A percentile compares a stretch with the other conserved stretches of the same genome.
These are phyloP conservation scores for Polyergus mexicanus DNA, from an alignment of 1,140 invertebrate species.

Conservation along the genomic window DNA sequence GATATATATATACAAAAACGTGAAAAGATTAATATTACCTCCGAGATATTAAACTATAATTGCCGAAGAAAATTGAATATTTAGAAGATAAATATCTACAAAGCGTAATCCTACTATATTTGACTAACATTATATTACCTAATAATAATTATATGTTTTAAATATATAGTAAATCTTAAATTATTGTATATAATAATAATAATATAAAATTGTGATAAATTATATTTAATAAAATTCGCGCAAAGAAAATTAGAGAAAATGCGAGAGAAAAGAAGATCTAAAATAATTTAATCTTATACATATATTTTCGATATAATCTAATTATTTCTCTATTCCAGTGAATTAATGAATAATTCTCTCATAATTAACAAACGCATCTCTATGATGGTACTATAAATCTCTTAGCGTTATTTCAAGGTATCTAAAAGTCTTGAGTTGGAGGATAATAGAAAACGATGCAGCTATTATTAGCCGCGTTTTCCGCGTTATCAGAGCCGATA, in stretches of 20 bases:
- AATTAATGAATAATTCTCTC: not conserved
- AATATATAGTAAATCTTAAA: not conserved
- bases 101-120: not conserved
- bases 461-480: conserved; percentile 46
- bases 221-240: not conserved
- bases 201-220: not conserved
- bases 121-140: not conserved
- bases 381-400: not conserved
- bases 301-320: not conserved
- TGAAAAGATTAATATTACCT: not conserved
- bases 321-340: not conserved
- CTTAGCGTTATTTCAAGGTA: not conserved
- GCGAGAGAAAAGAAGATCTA: not conserved
- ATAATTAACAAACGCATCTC: not conserved
- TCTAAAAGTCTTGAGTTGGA: conserved; percentile 15
- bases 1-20: not conserved
- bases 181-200: not conserved
- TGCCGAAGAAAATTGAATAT: not conserved
- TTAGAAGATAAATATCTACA: not conserved
- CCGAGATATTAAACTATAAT: not conserved
- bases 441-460: conserved; percentile 24
- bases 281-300: not conserved
- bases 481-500: conserved; percentile 52
- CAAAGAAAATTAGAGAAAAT: not conserved
- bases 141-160: not conserved